Percentiles rank a stretch among this genome's conserved stretches.
Evolutionary conservation across 2,113 vertebrate species (phyloP).

Genomic region (Xyrauchen texanus): DNA sequence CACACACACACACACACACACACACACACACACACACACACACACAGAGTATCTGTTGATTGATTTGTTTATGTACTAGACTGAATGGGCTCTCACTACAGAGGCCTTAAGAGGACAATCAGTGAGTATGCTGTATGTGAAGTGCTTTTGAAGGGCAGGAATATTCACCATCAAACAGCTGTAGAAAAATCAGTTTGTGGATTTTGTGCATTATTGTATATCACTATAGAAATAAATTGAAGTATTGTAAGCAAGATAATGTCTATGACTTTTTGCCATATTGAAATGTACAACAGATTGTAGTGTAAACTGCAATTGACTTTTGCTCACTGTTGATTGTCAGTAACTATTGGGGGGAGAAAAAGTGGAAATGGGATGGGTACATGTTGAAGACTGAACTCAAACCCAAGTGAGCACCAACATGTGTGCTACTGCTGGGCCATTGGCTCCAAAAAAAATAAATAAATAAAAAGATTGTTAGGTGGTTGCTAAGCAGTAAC

Average conservation of each 20-base stretch:
- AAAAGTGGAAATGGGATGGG: background rate
- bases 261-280: conserved; percentile 10
- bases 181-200: background rate
- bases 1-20: too few relatives aligned
- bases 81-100: conserved; percentile 55
- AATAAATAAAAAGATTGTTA: too few relatives aligned
- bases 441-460: too few relatives aligned
- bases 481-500: too few relatives aligned
- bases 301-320: conserved; percentile 21
- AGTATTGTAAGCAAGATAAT: background rate
- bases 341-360: background rate
- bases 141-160: conserved; percentile 51
- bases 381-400: background rate
- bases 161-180: conserved; percentile 41
- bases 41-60: conserved; percentile 53
- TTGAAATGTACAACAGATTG: conserved; percentile 5
- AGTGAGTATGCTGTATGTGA: conserved; percentile 36
- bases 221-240: background rate
- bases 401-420: background rate
- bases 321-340: background rate
- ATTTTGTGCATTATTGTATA: conserved; percentile 14
- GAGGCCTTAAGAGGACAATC: conserved; percentile 58
- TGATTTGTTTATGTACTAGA: conserved; percentile 59
- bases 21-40: conserved; percentile 39
- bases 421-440: too few relatives aligned